Evolutionary conservation across 2,888 invertebrate species (phyloP).

Genomic region (Caenorhabditis panamensis): DNA sequence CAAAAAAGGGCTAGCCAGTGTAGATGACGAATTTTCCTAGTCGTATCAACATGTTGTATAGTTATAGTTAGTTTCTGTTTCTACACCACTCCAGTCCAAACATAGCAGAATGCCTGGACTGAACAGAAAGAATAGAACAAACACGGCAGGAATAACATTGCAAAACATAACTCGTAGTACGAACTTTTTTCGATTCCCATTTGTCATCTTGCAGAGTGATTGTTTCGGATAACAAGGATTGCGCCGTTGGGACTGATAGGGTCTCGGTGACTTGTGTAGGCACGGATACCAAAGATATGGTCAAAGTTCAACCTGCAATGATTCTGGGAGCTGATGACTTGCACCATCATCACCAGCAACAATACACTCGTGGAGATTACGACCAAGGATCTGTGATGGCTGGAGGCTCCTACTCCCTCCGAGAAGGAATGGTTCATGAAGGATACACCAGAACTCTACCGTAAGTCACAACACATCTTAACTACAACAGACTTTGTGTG

Average conservation of each 20-base stretch:
- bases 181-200: conserved; percentile 10
- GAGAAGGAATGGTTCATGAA: conserved; percentile 66
- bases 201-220: conserved; percentile 34
- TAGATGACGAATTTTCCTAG: conserved; percentile 12
- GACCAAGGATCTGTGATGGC: conserved; percentile 50
- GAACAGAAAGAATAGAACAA: conserved; percentile 50
- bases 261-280: conserved; percentile 46
- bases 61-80: conserved; percentile 57
- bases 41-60: conserved; percentile 29
- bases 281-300: conserved; percentile 59
- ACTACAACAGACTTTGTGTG: too few species aligned
- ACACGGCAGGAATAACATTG: conserved; percentile 25
- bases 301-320: conserved; percentile 59
- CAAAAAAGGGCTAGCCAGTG: too few species aligned
- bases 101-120: conserved; percentile 29
- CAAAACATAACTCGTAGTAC: conserved; percentile 46
- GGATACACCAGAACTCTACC: conserved; percentile 58
- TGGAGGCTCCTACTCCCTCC: conserved; percentile 63
- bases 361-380: conserved; percentile 21
- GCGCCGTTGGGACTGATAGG: conserved; percentile 57
- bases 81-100: conserved; percentile 30
- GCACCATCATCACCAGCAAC: conserved; percentile 39
- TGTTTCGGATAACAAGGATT: conserved; percentile 47
- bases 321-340: conserved; percentile 38
- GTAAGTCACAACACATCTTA: conserved; percentile 6